These are phyloP conservation scores for Xenopus borealis DNA, from an alignment of 2,113 vertebrate genomes.

Conservation along the genomic window DNA sequence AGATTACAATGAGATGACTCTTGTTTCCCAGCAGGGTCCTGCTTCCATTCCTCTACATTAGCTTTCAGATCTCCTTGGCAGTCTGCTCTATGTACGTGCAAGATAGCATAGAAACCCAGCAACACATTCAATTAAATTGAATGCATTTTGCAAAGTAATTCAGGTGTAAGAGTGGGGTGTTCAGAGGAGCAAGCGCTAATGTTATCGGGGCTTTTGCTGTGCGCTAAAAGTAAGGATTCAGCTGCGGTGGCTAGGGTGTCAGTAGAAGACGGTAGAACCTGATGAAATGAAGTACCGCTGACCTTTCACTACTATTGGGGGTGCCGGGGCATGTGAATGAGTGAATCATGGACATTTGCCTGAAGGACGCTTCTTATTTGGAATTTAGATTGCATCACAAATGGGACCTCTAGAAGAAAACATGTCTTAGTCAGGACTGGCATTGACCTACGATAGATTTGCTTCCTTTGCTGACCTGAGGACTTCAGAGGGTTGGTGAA, in stretches of 20 bases:
- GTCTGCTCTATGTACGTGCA: conserved; percentile 60
- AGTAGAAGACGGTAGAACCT: conserved; percentile 66
- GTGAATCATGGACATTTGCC: not conserved
- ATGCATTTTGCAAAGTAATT: conserved; percentile 66
- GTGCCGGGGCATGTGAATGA: conserved; percentile 12
- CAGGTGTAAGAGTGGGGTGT: conserved; percentile 62
- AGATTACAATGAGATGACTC: conserved; percentile 98
- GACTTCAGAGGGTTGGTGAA: conserved; percentile 56
- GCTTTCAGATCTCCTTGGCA: conserved; percentile 84
- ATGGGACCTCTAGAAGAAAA: conserved; percentile 50
- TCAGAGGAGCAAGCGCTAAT: conserved; percentile 61
- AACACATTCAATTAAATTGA: conserved; percentile 69
- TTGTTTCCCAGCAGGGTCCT: conserved; percentile 89
- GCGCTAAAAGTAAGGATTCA: conserved; percentile 38
- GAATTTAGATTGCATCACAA: not conserved
- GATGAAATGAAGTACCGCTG: conserved; percentile 11
- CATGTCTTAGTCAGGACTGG: conserved; percentile 64
- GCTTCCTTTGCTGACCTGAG: conserved; percentile 59
- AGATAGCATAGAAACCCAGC: conserved; percentile 74
- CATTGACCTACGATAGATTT: conserved; percentile 64
- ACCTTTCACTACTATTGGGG: not conserved
- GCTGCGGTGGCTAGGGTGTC: conserved; percentile 57
- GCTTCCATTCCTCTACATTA: conserved; percentile 72
- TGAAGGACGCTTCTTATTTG: not conserved
- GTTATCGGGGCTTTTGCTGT: conserved; percentile 55